A percentile compares a stretch with the other conserved stretches of the same genome.
phyloP scores from a whole-genome alignment of 2,888 invertebrate species.

The Loripinus fragilis region DNA sequence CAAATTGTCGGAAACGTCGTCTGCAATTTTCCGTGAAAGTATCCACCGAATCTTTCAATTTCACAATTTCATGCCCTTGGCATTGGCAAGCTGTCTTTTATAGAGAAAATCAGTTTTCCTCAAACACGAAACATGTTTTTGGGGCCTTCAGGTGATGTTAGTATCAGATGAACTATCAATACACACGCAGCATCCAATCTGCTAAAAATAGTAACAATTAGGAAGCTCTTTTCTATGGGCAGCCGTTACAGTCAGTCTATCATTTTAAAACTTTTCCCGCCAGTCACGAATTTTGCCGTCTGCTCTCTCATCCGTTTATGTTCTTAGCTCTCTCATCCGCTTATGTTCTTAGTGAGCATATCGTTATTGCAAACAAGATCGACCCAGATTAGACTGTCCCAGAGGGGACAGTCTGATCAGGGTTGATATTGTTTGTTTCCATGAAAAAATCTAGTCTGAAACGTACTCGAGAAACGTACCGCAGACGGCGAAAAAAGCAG shows the following conservation, averaged over 20 bases:
- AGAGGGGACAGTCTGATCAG: too few relatives aligned
- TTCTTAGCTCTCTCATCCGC: too few relatives aligned
- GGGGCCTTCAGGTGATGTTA: conserved; percentile 13
- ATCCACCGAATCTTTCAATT: not conserved
- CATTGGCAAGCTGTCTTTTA: conserved; percentile 8
- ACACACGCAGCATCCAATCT: conserved; percentile 9
- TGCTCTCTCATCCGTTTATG: too few relatives aligned
- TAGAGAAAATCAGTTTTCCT: conserved; percentile 5
- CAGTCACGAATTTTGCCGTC: too few relatives aligned
- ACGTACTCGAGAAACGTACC: too few relatives aligned
- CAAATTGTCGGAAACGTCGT: not conserved
- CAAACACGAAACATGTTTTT: conserved; percentile 17
- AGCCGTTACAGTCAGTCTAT: not conserved
- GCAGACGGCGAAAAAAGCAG: too few relatives aligned
- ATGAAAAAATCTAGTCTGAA: too few relatives aligned
- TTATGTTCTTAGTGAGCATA: too few relatives aligned
- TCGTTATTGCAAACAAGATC: too few relatives aligned
- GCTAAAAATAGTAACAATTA: conserved; percentile 20
- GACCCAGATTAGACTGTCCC: too few relatives aligned
- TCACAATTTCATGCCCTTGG: not conserved
- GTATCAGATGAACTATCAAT: not conserved
- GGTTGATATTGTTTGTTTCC: too few relatives aligned
- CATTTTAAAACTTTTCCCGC: too few relatives aligned
- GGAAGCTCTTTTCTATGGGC: not conserved
- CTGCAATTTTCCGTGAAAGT: not conserved